Base-by-base conservation (phyloP, 2,797 vertebrate genomes). In the Microctenopoma steveboyesi region DNA sequence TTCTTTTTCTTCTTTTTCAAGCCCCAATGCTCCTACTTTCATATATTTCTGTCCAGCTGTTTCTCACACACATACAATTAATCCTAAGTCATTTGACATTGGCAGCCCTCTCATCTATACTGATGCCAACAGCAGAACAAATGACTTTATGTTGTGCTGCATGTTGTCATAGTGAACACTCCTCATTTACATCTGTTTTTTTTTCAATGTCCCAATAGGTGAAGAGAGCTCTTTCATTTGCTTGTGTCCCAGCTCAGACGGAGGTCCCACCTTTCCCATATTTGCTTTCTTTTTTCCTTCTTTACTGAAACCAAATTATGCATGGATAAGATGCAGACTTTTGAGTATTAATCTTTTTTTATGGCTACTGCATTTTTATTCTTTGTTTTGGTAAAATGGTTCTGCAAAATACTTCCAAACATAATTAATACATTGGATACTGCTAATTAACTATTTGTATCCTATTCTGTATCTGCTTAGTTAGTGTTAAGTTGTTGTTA, bases 111-210 rank as follows among this genome's bases (percentile, higher is more conserved):
- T 71, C 71, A 48, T 46, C 33, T 18, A 25, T 45, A 39, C 64
- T 47, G 25, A 60, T 85, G 87, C 87, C 86, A 90, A 64, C 62
- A 84, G 76, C 69, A 79, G 79, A 83, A 83, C 82, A 85, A 85
- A 83, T 82, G 64, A 79, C 77, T 83, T 83, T 69, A 86, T 89
- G 86, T 89, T 89, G 73, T 84, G 79, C 76, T 83, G 60, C 69
- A 64, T 77, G 88, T 88, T 87, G 89, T 87, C 86, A 88, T 82
- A 84, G 85, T 77, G 80, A 88, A 53, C 35, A 65, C 66, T 71
- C 45, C 65, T 84, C 81, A 86, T 86, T 83, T 86, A 68, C 74
- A 84, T 74, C 64, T 76, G 62, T 75, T 68, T 69, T 79, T 76
- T 83, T 52, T 40, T 48, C 2, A 27, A 50, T 76, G 50, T 69